These are phyloP conservation scores for Brachionus rubens DNA, from an alignment of 1,140 invertebrate species.

Conservation along the genomic window DNA sequence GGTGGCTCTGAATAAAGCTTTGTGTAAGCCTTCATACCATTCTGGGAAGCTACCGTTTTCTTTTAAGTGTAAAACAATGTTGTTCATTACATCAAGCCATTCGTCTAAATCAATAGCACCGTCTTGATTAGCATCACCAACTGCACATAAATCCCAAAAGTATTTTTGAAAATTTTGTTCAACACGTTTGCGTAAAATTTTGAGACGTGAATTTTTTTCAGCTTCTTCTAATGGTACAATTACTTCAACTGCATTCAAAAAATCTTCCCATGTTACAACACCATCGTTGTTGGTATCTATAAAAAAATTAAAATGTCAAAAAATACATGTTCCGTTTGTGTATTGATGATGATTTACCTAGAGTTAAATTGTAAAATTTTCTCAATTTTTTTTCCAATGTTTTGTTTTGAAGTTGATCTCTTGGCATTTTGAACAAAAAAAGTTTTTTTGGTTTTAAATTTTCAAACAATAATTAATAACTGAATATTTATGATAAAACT, in stretches of 20 bases:
- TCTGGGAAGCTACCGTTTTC: constrained; percentile 42
- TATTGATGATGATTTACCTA: too few species aligned
- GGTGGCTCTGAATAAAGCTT: constrained; percentile 39
- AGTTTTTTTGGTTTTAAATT: not conserved
- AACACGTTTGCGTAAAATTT: constrained; percentile 46
- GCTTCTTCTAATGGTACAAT: constrained; percentile 46
- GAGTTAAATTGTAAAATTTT: constrained; percentile 37
- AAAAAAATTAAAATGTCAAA: not conserved
- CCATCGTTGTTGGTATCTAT: constrained; percentile 46
- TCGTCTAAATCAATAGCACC: constrained; percentile 47
- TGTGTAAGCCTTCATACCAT: constrained; percentile 47
- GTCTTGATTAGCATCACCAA: constrained; percentile 46
- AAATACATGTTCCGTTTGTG: too few species aligned
- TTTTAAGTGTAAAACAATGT: constrained; percentile 34
- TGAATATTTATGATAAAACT: not conserved
- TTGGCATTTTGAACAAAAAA: constrained; percentile 24
- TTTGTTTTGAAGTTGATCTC: constrained; percentile 30
- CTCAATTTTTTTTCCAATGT: constrained; percentile 36
- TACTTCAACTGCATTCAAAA: constrained; percentile 36
- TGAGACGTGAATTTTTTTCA: constrained; percentile 45
- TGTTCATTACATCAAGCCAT: constrained; percentile 48
- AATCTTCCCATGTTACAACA: constrained; percentile 43
- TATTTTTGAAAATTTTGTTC: constrained; percentile 48
- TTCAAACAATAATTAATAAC: not conserved
- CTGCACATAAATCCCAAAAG: constrained; percentile 47